These are phyloP conservation scores for Chlorocebus sabaeus DNA, from an alignment of 2,113 vertebrate genomes.

Conservation along the genomic window DNA sequence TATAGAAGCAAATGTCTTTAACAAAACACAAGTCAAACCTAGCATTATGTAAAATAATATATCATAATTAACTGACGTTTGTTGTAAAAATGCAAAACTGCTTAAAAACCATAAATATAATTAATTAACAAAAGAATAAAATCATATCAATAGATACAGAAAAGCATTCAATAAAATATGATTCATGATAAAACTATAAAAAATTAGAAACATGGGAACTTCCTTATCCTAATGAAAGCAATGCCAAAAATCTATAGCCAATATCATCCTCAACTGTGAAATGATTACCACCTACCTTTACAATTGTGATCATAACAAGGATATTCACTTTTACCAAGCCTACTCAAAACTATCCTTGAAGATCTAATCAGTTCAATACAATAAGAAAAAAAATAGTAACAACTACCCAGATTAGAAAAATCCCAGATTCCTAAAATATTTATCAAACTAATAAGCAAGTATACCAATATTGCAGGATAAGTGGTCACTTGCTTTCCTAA, in stretches of 20 bases:
- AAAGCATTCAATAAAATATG: not conserved
- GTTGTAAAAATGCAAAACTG: not conserved
- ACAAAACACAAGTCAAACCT: not conserved
- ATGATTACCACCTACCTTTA: not conserved
- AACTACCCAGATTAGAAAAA: not conserved
- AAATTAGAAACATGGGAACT: not conserved
- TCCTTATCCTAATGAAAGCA: not conserved
- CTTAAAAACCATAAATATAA: not conserved
- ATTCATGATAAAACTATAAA: not conserved
- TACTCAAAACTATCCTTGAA: not conserved
- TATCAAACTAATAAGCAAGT: not conserved
- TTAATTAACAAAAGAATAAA: not conserved
- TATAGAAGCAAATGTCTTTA: not conserved
- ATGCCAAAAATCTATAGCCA: not conserved
- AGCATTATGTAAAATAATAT: not conserved
- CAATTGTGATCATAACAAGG: not conserved
- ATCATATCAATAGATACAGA: not conserved
- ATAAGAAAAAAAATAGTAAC: not conserved
- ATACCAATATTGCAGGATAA: not conserved
- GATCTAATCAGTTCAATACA: not conserved
- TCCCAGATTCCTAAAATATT: not conserved
- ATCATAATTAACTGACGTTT: not conserved
- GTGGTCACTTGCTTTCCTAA: not conserved
- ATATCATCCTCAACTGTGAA: not conserved
- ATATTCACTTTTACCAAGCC: not conserved